These are phyloP conservation scores for Percopsis omiscomaycus DNA, from an alignment of 2,797 vertebrate species.

Conservation along the genomic window DNA sequence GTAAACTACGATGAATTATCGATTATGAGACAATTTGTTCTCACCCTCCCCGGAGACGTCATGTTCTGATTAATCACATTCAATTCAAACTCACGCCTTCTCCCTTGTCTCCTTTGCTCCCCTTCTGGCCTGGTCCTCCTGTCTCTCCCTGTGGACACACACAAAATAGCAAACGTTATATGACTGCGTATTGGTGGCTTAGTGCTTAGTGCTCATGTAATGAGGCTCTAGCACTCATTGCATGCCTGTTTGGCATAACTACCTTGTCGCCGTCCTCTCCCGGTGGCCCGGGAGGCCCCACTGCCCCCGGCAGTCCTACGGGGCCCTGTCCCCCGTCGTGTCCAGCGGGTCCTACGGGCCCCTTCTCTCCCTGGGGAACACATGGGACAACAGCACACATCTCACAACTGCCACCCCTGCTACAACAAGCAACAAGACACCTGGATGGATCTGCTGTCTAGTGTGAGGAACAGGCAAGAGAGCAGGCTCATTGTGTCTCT, in stretches of 20 bases:
- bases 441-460: conserved; percentile 35
- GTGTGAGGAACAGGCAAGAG: conserved; percentile 16
- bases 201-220: neutral
- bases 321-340: conserved; percentile 84
- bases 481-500: conserved; percentile 7
- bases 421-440: conserved; percentile 34
- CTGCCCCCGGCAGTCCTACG: conserved; percentile 78
- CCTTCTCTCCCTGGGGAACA: conserved; percentile 84
- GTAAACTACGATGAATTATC: conserved; percentile 21
- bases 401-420: conserved; percentile 29
- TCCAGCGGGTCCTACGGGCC: conserved; percentile 81
- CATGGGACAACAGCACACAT: conserved; percentile 36
- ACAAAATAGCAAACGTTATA: conserved; percentile 5
- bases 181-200: neutral
- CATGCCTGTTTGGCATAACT: conserved; percentile 15
- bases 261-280: conserved; percentile 96
- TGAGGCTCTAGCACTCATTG: neutral
- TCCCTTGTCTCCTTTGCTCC: conserved; percentile 92
- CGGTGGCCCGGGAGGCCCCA: conserved; percentile 79
- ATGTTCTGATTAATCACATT: conserved; percentile 5
- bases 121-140: conserved; percentile 88
- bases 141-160: conserved; percentile 81
- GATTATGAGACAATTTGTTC: conserved; percentile 30
- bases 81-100: conserved; percentile 80
- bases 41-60: conserved; percentile 23